Base-by-base conservation (phyloP, 1,140 invertebrate species). In the Drosophila tropicalis region DNA sequence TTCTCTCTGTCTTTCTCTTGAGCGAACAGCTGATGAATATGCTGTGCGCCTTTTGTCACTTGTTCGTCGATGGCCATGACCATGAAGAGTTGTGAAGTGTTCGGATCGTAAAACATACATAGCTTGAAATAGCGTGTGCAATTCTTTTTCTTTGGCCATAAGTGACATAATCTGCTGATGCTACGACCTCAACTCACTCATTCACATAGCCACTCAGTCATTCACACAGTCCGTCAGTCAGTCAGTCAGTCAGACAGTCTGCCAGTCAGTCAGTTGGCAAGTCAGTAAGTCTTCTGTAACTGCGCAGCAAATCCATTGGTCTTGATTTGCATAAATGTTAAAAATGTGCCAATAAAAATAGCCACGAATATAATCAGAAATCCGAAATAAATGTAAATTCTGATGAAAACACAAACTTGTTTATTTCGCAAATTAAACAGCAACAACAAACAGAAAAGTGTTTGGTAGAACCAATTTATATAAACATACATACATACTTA, bases 291-390 rank as follows among this genome's bases (percentile, higher is more conserved):
- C 76, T 86, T 83, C 80, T 89, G 84, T 89, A 86, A 86, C 84
- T 86, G 83, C 83, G 83, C 84, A 86, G 80, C 84, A 80, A 70
- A 70, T 72, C 66, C 55, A 67, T 72, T 67, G 47, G 57, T 40
- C 62, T 75, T 74, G 63, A 87, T 86, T 86, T 87, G 79, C 83
- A 86, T 89, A 86, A 80, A 89, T 71, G 79, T 89, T 66, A 76
- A 87, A 89, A 83, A 83, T 89, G 76, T 89, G 83, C 79, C 83
- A 89, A 84, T 86, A 89, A 80, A 87, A 86, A 89, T 83, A 87
- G 82, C 79, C 68, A 70, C 74, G 74, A 75, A 70, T 76, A 70
- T 39, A 76, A 76, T 56, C 62, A 69, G 55, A 67, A 70, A 64
- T 64, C 57, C 64, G 79, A 72, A 85, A 79, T 87, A 73, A 78